Evolutionary conservation across 2,888 invertebrate genomes (phyloP).

Genomic region (Drosophila quasianomalipes): DNA sequence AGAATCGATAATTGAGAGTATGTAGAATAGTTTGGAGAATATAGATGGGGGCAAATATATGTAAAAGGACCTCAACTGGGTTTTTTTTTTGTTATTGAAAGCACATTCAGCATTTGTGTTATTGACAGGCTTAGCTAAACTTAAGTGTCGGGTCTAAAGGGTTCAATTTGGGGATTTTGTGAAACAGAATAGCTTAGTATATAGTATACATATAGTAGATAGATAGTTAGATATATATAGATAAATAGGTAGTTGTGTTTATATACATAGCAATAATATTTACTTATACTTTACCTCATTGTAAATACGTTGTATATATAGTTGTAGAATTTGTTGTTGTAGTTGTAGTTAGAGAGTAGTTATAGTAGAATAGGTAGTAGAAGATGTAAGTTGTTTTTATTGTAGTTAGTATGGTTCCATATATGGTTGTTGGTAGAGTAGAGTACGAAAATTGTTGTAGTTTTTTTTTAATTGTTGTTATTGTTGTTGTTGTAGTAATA

Average conservation of each 20-base stretch:
- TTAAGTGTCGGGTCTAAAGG: constrained; percentile 33
- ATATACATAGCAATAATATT: constrained; percentile 58
- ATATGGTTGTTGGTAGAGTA: constrained; percentile 61
- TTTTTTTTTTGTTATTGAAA: constrained; percentile 19
- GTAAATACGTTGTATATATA: constrained; percentile 82
- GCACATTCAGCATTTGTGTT: constrained; percentile 47
- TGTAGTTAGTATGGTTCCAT: constrained; percentile 82
- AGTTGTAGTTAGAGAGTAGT: constrained; percentile 78
- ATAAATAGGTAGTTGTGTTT: constrained; percentile 25
- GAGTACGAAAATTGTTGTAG: constrained; percentile 60
- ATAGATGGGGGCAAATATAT: background rate
- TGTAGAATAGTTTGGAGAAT: background rate
- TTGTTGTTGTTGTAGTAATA: constrained; percentile 63
- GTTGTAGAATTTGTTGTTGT: constrained; percentile 67
- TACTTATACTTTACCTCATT: constrained; percentile 84
- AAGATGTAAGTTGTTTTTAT: constrained; percentile 81
- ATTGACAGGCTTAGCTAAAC: constrained; percentile 48
- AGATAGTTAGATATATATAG: constrained; percentile 8
- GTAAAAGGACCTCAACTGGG: background rate
- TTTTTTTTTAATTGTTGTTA: constrained; percentile 43
- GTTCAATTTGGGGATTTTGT: constrained; percentile 9
- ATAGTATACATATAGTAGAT: constrained; percentile 2
- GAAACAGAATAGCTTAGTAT: background rate
- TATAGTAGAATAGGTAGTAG: constrained; percentile 79
- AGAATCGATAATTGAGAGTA: constrained; percentile 1